Conservation (phyloP, 2,888 invertebrate genomes). For the Amblyjoppa proteus region DNA sequence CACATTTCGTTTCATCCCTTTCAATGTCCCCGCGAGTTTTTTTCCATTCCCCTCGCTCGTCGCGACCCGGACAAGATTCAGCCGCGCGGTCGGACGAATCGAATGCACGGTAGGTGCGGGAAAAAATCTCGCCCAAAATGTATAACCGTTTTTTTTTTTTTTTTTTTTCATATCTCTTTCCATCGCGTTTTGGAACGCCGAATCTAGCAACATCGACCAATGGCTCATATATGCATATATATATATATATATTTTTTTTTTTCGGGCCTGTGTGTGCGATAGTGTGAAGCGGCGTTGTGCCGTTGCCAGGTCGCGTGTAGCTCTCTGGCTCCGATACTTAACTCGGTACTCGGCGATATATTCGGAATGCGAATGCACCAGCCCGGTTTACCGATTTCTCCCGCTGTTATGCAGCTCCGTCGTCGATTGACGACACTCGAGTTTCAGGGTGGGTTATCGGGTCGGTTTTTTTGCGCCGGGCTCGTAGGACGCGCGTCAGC, state of each 20-base stretch:
- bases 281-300: constrained; percentile 37
- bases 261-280: background rate
- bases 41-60: constrained; percentile 14
- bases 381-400: constrained; percentile 25
- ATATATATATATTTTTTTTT: no score
- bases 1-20: constrained; percentile 5
- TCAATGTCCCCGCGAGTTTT: constrained; percentile 44
- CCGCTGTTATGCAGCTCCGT: constrained; percentile 42
- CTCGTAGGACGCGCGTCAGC: constrained; percentile 17
- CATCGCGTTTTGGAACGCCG: constrained; percentile 31
- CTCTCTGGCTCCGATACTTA: constrained; percentile 51
- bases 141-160: background rate
- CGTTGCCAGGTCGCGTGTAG: constrained; percentile 52
- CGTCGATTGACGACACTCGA: constrained; percentile 53
- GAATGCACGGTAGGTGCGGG: constrained; percentile 45
- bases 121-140: constrained; percentile 48
- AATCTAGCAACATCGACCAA: constrained; percentile 2
- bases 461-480: background rate
- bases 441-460: constrained; percentile 5
- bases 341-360: constrained; percentile 51
- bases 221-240: background rate
- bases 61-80: constrained; percentile 41
- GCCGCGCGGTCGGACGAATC: constrained; percentile 40
- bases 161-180: constrained; percentile 42
- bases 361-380: constrained; percentile 44